These are phyloP conservation scores for Chrysogorgia sp. DNA, from an alignment of 92 coral and sea anemone species.

Conservation along the genomic window DNA sequence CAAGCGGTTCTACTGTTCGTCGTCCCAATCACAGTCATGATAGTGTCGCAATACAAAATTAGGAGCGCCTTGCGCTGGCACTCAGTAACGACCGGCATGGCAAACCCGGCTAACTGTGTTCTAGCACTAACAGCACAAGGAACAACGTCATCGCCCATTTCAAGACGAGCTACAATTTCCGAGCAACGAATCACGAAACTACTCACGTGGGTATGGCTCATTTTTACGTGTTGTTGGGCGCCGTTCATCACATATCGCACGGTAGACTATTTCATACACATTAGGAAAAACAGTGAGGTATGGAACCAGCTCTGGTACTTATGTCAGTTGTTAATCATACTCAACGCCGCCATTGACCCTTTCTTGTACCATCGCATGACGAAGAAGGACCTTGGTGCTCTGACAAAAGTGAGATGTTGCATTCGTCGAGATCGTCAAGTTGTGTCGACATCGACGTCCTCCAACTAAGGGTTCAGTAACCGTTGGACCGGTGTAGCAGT, in stretches of 20 bases:
- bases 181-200: slow-evolving; percentile 13
- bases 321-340: not conserved
- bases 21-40: slow-evolving; percentile 68
- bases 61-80: slow-evolving; percentile 50
- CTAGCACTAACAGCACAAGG: not conserved
- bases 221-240: slow-evolving; percentile 19
- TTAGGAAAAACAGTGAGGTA: not conserved
- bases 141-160: not conserved
- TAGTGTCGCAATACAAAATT: slow-evolving; percentile 67
- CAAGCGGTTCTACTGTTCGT: slow-evolving; percentile 78
- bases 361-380: slow-evolving; percentile 14
- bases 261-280: not conserved
- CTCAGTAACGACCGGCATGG: not conserved
- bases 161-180: not conserved
- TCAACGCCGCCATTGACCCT: slow-evolving; percentile 21
- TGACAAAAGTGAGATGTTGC: too few species aligned
- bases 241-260: slow-evolving; percentile 29
- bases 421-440: too few species aligned
- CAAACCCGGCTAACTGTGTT: too few species aligned
- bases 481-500: too few species aligned
- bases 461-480: too few species aligned
- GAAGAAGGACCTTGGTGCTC: too few species aligned
- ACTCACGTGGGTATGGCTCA: slow-evolving; percentile 12
- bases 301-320: slow-evolving; percentile 25
- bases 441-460: too few species aligned